Percentiles rank a stretch among this genome's conserved stretches.
These are phyloP conservation scores for Drosophila meridiana DNA, from an alignment of 2,888 invertebrate species.

Conservation along the genomic window DNA sequence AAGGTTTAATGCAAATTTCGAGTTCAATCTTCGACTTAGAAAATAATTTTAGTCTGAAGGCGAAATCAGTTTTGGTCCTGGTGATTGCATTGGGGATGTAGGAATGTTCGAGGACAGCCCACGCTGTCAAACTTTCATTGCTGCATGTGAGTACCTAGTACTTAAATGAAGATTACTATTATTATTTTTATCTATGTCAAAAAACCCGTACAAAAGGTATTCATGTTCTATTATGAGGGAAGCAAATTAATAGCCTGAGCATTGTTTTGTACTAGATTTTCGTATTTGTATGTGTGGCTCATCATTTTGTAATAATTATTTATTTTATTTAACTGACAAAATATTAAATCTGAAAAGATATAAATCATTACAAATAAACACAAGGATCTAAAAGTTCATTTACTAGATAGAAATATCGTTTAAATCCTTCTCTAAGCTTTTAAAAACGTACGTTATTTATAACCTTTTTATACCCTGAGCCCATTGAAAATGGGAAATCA, in stretches of 20 bases:
- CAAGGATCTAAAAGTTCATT: no score
- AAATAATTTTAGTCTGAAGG: conserved; percentile 38
- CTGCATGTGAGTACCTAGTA: conserved; percentile 51
- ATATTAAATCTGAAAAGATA: no score
- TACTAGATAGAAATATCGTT: no score
- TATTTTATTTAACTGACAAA: no score
- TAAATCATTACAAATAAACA: no score
- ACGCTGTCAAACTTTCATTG: conserved; percentile 57
- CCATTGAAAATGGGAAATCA: no score
- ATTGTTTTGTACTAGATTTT: background rate
- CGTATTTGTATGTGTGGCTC: background rate
- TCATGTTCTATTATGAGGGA: background rate
- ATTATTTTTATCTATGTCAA: background rate
- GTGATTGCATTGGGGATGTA: conserved; percentile 77
- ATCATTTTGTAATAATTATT: background rate
- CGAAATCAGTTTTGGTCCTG: conserved; percentile 71
- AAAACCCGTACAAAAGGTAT: background rate
- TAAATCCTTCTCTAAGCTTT: no score
- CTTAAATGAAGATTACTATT: background rate
- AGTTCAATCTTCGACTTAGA: background rate
- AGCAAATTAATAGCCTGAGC: background rate
- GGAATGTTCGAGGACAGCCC: conserved; percentile 63
- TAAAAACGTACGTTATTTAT: no score
- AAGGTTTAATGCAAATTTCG: background rate
- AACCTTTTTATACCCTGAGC: no score